Conservation (phyloP, 2,888 invertebrate species). For the Pheosia gnoma region DNA sequence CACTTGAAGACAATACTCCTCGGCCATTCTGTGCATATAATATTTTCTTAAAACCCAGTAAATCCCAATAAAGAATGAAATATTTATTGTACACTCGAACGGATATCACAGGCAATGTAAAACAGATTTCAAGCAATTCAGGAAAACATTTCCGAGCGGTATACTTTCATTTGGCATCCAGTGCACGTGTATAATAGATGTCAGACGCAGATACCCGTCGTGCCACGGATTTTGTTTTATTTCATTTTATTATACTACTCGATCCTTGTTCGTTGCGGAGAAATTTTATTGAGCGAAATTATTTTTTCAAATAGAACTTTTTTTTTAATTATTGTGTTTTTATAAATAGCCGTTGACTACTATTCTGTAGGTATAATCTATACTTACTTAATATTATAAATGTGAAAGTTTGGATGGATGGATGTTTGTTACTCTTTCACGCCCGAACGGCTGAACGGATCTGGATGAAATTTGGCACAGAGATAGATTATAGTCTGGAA, state of each 20-base stretch:
- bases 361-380: too few species aligned
- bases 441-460: too few species aligned
- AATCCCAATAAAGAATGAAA: conserved; percentile 2
- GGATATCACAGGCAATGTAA: not conserved
- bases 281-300: too few species aligned
- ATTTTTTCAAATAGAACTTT: too few species aligned
- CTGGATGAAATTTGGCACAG: too few species aligned
- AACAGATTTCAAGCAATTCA: not conserved
- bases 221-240: conserved; percentile 24
- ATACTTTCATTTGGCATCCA: conserved; percentile 31
- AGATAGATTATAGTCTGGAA: too few species aligned
- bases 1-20: not conserved
- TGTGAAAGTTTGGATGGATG: too few species aligned
- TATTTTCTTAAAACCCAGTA: not conserved
- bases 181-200: conserved; percentile 54
- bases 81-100: not conserved
- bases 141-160: conserved; percentile 8
- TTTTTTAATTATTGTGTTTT: too few species aligned
- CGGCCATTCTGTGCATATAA: not conserved
- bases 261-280: conserved; percentile 9
- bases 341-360: too few species aligned
- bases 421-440: too few species aligned
- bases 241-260: conserved; percentile 48
- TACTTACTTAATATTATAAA: too few species aligned
- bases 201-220: conserved; percentile 48